Base-by-base conservation (phyloP, 2,888 invertebrate species). In the Pseudococcus longispinus region DNA sequence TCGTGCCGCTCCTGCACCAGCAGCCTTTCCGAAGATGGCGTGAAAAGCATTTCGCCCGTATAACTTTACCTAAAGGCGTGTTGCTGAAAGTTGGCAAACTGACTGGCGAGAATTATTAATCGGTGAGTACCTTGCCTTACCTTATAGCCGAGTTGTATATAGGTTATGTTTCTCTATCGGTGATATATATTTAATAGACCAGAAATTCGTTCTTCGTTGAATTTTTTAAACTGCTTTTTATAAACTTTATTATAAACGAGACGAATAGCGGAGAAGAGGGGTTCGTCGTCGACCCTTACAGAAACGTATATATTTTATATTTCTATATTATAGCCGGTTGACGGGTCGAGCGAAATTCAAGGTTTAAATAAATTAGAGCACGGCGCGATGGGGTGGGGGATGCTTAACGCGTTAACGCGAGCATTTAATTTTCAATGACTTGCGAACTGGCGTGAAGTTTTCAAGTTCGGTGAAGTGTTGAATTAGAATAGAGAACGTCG, bases 351-450 rank as follows among this genome's bases (percentile, higher is more conserved):
- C 70, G 70, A 70, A 70, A 70, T 18, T 70, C 70, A 70, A 70
- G 29, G 70, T 70, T 29, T 70, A 70, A 29, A 70, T 70, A 29
- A 29, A 70, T 70, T 70, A 60, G 8, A 37, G 8, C 13, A 29
- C 32, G 29, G 29, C 26, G 70, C n/a, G n/a, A n/a, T n/a, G n/a
- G n/a, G n/a, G n/a, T n/a, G n/a, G n/a, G n/a, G n/a, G 29, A 70
- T 70, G 70, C 70, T 70, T 11, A 70, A 70, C 70, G 70, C 70
- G 70, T 70, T 29, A 70, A 70, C 29, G 70, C 70, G 70, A 70
- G 70, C 26, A 20, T 70, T 70, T 70, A 70, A 70, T 70, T 70
- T 70, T 70, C 70, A 70, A 70, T 70, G 29, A 70, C 29, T 70
- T 70, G 70, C 15, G 29, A 70, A 70, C 70, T 29, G 70, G 70